Evolutionary conservation across 2,797 vertebrate species (phyloP).

Genomic region (Dallia pectoralis): DNA sequence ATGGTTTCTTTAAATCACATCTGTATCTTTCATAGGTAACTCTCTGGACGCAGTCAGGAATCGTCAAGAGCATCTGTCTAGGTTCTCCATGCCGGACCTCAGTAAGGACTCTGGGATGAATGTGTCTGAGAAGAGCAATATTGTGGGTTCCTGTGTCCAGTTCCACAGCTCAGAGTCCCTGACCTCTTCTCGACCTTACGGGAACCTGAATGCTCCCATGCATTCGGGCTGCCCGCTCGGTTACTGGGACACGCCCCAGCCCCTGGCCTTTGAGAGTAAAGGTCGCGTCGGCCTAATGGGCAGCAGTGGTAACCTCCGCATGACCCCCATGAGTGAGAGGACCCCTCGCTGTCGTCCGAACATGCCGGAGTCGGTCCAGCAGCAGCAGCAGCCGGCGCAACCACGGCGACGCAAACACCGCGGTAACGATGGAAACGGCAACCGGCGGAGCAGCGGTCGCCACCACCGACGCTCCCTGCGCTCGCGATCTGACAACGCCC

Average conservation of each 20-base stretch:
- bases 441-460: slow-evolving; percentile 77
- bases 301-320: slow-evolving; percentile 75
- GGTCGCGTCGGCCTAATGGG: slow-evolving; percentile 75
- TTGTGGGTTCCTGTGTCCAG: slow-evolving; percentile 95
- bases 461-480: slow-evolving; percentile 86
- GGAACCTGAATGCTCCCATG: slow-evolving; percentile 84
- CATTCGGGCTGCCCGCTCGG: slow-evolving; percentile 79
- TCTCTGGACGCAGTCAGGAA: slow-evolving; percentile 89
- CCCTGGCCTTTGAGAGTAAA: slow-evolving; percentile 83
- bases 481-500: slow-evolving; percentile 93
- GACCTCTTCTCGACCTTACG: slow-evolving; percentile 87
- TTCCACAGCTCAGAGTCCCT: slow-evolving; percentile 94
- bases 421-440: slow-evolving; percentile 59
- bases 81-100: slow-evolving; percentile 98
- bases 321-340: slow-evolving; percentile 86
- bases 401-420: slow-evolving; percentile 65
- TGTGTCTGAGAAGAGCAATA: slow-evolving; percentile 93
- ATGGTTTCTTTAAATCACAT: slow-evolving; percentile 17
- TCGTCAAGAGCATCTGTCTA: slow-evolving; percentile 93
- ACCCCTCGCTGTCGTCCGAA: slow-evolving; percentile 79
- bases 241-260: slow-evolving; percentile 88
- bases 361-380: slow-evolving; percentile 71
- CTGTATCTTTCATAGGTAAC: slow-evolving; percentile 74
- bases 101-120: slow-evolving; percentile 98
- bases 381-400: slow-evolving; percentile 55